Evolutionary conservation across 2,888 invertebrate species (phyloP).

Genomic region (Thymelicus sylvestris): DNA sequence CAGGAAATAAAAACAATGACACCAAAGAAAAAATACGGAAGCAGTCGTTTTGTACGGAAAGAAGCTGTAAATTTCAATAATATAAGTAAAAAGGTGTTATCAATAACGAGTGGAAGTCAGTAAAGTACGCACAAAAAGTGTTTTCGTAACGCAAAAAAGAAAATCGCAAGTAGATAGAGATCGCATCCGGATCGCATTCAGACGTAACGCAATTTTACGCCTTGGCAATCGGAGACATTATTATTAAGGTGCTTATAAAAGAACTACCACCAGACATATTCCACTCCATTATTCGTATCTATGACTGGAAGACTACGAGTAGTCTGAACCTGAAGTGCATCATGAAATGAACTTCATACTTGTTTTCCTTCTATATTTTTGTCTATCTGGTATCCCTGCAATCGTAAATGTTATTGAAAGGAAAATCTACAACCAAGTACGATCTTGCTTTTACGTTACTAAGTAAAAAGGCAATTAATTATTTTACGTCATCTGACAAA

Average conservation of each 20-base stretch:
- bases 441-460: too few relatives aligned
- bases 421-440: too few relatives aligned
- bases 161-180: conserved; percentile 64
- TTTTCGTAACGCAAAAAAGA: conserved; percentile 54
- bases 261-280: background rate
- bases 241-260: conserved; percentile 50
- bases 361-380: too few relatives aligned
- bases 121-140: conserved; percentile 31
- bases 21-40: conserved; percentile 19
- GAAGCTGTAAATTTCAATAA: conserved; percentile 7
- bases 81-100: conserved; percentile 15
- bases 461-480: too few relatives aligned
- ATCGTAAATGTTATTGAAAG: too few relatives aligned
- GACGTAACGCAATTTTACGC: conserved; percentile 70
- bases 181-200: conserved; percentile 59
- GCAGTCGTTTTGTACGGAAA: conserved; percentile 11
- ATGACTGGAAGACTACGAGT: too few relatives aligned
- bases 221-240: conserved; percentile 61
- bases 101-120: conserved; percentile 25
- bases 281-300: too few relatives aligned
- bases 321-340: too few relatives aligned
- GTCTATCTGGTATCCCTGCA: too few relatives aligned
- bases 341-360: too few relatives aligned
- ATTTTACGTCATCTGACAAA: too few relatives aligned
- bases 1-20: conserved; percentile 10